phyloP scores from a whole-genome alignment of 2,797 vertebrate genomes.

The Pantherophis vulpinus region DNA sequence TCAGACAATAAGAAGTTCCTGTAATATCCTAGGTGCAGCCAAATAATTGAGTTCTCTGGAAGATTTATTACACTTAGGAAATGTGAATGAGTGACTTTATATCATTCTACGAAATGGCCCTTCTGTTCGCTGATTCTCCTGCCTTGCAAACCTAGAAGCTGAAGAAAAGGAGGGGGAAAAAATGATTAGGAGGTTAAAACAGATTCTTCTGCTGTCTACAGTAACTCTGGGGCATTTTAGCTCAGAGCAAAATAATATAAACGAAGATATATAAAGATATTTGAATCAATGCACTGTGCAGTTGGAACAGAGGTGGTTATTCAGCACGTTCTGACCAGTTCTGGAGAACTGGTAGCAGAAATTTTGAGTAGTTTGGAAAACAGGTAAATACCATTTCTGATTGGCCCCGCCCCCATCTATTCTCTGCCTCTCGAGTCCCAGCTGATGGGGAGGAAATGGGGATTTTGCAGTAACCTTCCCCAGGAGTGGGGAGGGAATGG shows the following conservation, averaged over 20 bases:
- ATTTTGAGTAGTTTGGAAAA: too few relatives aligned
- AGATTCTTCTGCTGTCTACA: background rate
- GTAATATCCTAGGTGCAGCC: background rate
- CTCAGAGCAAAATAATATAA: background rate
- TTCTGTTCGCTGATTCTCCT: background rate
- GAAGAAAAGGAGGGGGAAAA: background rate
- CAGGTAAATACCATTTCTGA: too few relatives aligned
- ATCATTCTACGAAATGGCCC: rapidly evolving
- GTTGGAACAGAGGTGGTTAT: too few relatives aligned
- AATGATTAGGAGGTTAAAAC: background rate
- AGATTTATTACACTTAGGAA: background rate
- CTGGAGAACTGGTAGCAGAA: too few relatives aligned
- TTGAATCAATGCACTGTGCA: background rate
- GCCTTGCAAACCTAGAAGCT: background rate
- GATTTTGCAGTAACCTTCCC: too few relatives aligned
- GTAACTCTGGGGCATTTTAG: background rate
- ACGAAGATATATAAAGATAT: background rate
- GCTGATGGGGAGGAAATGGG: too few relatives aligned
- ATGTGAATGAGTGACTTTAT: background rate
- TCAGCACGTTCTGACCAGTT: too few relatives aligned
- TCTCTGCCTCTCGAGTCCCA: too few relatives aligned
- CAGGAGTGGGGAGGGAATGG: too few relatives aligned
- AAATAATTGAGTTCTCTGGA: background rate
- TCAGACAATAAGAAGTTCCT: background rate
- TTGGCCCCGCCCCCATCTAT: too few relatives aligned